Base-by-base conservation (phyloP, 1,140 invertebrate genomes). In the Theocolax elegans region DNA sequence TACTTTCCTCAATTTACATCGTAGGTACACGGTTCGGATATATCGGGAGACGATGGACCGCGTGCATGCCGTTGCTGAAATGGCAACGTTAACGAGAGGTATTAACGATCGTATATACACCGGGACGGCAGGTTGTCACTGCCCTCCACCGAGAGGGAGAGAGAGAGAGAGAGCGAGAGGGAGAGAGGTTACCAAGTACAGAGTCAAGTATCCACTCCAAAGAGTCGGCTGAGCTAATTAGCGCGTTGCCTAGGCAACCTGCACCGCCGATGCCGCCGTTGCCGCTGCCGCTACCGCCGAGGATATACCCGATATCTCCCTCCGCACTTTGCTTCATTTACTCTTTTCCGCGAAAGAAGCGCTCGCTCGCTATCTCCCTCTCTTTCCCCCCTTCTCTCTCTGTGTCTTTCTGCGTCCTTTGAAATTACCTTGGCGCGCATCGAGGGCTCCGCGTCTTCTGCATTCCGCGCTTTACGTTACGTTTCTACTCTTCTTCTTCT, bases 201-300 rank as follows among this genome's bases (percentile, higher is more conserved):
- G 66, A 63, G 77, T 84, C 77, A 79, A 86, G 83, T 86, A 84
- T 81, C 84, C 83, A 85, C 84, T 86, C 79, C 68, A 85, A 83
- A 85, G 83, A 85, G 83, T 81, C 81, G 83, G 82, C 79, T 85
- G 83, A 83, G 82, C 83, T 86, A 85, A 86, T 86, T 85, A 86
- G 81, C 81, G 78, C 79, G 84, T 86, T 86, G 83, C 84, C 77
- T 79, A 42, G 78, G 84, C 82, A 84, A 86, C 84, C 80, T 56
- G 67, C 23, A 17, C 67, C 25, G 25, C 58, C 31, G 42, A 27
- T 38, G 42, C 65, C 56, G 58, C n/a, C n/a, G n/a, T n/a, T n/a
- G n/a, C n/a, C n/a, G 38, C 48, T 13, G 17, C 60, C 42, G 21
- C 62, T 31, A 23, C 54, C 44, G 12, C 4, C 3, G 48, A 51